phyloP scores from a whole-genome alignment of 2,888 invertebrate species.

The Epirrhoe tristata region DNA sequence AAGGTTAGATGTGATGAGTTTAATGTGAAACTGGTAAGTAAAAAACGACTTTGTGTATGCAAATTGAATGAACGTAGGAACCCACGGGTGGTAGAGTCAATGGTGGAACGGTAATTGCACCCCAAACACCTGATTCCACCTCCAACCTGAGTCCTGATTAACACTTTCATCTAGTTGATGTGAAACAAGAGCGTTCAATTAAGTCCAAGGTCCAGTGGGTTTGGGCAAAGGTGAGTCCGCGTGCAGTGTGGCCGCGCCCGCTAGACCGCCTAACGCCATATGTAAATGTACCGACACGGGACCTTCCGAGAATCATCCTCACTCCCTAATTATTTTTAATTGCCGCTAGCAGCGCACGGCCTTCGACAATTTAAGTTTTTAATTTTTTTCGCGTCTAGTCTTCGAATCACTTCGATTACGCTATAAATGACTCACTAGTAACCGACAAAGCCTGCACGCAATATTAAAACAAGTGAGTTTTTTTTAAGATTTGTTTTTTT shows the following conservation, averaged over 20 bases:
- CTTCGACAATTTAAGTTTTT: constrained; percentile 76
- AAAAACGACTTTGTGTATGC: too few relatives aligned
- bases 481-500: constrained; percentile 69
- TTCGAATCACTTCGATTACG: constrained; percentile 74
- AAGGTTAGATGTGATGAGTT: too few relatives aligned
- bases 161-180: too few relatives aligned
- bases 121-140: too few relatives aligned
- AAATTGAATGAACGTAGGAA: too few relatives aligned
- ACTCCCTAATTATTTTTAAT: constrained; percentile 85
- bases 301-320: constrained; percentile 82
- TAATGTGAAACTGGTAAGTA: too few relatives aligned
- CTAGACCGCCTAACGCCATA: constrained; percentile 65
- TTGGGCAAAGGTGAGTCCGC: constrained; percentile 23
- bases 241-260: constrained; percentile 41
- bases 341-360: constrained; percentile 79
- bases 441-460: constrained; percentile 61
- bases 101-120: too few relatives aligned
- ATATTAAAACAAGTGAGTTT: constrained; percentile 58
- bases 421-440: constrained; percentile 66
- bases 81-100: too few relatives aligned
- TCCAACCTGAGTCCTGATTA: too few relatives aligned
- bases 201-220: background rate
- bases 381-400: constrained; percentile 83
- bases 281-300: constrained; percentile 75
- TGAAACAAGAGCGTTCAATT: background rate